These are phyloP conservation scores for Phoxinus phoxinus DNA, from an alignment of 2,113 vertebrate species.

Conservation along the genomic window DNA sequence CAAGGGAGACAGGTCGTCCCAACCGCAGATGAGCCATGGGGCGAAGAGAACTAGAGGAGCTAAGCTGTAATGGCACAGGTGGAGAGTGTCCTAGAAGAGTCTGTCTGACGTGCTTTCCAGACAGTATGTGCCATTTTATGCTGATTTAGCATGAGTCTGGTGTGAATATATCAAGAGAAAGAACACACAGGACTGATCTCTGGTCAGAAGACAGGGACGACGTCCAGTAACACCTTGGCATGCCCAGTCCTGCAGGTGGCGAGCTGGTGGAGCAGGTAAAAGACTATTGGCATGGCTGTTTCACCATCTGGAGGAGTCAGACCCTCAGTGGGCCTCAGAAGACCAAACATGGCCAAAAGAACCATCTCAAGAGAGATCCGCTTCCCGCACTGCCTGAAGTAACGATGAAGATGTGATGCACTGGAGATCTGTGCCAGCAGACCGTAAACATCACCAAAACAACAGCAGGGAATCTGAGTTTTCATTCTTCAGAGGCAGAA, in stretches of 20 bases:
- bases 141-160: not conserved
- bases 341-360: not conserved
- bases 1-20: constrained; percentile 22
- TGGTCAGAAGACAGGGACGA: not conserved
- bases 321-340: not conserved
- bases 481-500: not conserved
- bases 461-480: not conserved
- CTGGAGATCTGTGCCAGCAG: not conserved
- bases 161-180: constrained; percentile 3
- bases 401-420: not conserved
- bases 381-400: not conserved
- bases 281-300: not conserved
- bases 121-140: not conserved
- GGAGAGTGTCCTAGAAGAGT: not conserved
- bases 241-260: constrained; percentile 12
- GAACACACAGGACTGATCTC: not conserved
- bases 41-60: not conserved
- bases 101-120: not conserved
- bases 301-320: not conserved
- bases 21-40: constrained; percentile 25
- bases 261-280: constrained; percentile 18
- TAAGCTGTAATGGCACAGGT: not conserved
- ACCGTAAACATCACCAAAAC: not conserved
- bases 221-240: constrained; percentile 20
- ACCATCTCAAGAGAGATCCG: not conserved